phyloP scores from a whole-genome alignment of 2,797 vertebrate species.

The Eulemur albifrons region DNA sequence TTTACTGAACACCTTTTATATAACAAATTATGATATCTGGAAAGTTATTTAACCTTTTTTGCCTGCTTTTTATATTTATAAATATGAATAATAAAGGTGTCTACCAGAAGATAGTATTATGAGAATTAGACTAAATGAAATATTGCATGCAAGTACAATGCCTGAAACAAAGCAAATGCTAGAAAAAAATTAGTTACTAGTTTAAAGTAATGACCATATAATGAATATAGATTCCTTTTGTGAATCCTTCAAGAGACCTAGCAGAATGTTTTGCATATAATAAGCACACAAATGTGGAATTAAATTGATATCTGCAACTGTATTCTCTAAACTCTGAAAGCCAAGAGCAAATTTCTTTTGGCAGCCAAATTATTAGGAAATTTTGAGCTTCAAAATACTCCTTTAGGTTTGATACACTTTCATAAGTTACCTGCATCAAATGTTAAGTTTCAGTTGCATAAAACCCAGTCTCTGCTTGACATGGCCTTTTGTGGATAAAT shows the following conservation, averaged over 20 bases:
- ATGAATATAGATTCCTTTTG: background rate
- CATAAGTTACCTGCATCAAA: background rate
- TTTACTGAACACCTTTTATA: background rate
- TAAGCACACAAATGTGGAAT: background rate
- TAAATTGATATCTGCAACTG: background rate
- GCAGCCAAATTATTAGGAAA: background rate
- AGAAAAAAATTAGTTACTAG: background rate
- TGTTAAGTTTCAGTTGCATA: slow-evolving; percentile 1
- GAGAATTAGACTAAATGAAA: background rate
- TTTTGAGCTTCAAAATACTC: background rate
- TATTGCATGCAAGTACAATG: background rate
- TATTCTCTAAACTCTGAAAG: slow-evolving; percentile 5
- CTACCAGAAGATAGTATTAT: background rate
- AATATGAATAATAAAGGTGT: background rate
- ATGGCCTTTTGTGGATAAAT: background rate
- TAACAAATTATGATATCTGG: background rate
- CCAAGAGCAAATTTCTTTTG: slow-evolving; percentile 7
- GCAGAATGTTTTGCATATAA: background rate
- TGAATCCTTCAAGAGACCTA: background rate
- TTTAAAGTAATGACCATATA: background rate
- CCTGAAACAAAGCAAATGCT: background rate
- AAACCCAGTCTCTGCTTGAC: background rate
- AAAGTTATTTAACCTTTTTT: background rate
- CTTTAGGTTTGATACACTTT: background rate
- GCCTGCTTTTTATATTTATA: background rate